Evolutionary conservation across 2,888 invertebrate species (phyloP).

Genomic region (Sceliomorpha sp.): DNA sequence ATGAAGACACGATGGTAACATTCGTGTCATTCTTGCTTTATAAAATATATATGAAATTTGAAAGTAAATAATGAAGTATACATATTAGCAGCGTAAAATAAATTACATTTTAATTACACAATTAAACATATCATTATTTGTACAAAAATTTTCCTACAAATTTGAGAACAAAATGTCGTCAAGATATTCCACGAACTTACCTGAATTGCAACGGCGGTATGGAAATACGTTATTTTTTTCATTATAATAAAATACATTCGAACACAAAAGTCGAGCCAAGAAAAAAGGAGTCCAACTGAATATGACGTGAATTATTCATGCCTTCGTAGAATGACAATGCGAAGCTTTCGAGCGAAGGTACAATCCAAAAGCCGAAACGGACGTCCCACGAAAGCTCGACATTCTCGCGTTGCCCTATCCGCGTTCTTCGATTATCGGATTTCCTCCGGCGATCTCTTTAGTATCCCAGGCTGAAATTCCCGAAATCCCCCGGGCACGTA

Average conservation of each 20-base stretch:
- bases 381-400: conserved; percentile 17
- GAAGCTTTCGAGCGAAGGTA: conserved; percentile 7
- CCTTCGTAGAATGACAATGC: conserved; percentile 4
- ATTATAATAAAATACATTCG: neutral
- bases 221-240: too few relatives aligned
- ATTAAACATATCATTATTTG: too few relatives aligned
- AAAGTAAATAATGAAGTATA: too few relatives aligned
- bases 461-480: conserved; percentile 15
- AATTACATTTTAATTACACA: too few relatives aligned
- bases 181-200: too few relatives aligned
- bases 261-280: neutral
- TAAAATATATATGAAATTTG: too few relatives aligned
- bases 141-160: too few relatives aligned
- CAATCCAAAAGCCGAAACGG: conserved; percentile 6
- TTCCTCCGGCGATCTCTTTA: conserved; percentile 26
- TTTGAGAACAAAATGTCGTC: too few relatives aligned
- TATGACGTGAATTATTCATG: neutral
- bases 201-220: too few relatives aligned
- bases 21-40: too few relatives aligned
- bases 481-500: conserved; percentile 11
- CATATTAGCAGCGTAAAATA: too few relatives aligned
- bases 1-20: too few relatives aligned
- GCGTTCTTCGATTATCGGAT: conserved; percentile 32
- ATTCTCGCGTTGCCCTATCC: conserved; percentile 12
- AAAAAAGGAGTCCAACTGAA: neutral